phyloP scores from a whole-genome alignment of 2,797 vertebrate genomes.

The Apogon hyalosoma region DNA sequence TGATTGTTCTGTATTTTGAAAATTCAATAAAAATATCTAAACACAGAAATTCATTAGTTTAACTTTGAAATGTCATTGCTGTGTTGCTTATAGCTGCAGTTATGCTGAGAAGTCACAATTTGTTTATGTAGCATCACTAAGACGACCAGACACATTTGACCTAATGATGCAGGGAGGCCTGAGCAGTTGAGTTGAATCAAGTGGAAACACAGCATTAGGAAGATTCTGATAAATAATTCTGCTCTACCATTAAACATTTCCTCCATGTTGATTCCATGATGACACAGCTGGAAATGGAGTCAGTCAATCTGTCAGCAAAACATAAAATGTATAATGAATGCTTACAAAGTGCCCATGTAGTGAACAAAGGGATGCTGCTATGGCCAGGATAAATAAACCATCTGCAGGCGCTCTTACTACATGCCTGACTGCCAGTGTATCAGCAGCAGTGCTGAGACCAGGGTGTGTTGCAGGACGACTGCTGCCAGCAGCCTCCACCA shows the following conservation, averaged over 20 bases:
- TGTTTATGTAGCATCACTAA: too few relatives aligned
- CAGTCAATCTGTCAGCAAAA: neutral
- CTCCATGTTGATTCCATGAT: too few relatives aligned
- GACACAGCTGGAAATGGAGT: neutral
- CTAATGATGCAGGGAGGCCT: too few relatives aligned
- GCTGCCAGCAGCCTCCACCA: constrained; percentile 57
- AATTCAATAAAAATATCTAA: too few relatives aligned
- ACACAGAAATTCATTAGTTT: too few relatives aligned
- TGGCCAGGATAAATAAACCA: constrained; percentile 13
- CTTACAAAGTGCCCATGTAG: too few relatives aligned
- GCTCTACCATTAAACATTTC: neutral
- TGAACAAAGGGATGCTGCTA: constrained; percentile 11
- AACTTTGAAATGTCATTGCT: too few relatives aligned
- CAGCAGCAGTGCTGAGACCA: constrained; percentile 38
- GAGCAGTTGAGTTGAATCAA: neutral
- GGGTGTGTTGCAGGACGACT: constrained; percentile 68
- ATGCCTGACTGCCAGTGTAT: constrained; percentile 9
- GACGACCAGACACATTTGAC: neutral
- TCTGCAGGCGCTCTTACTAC: neutral
- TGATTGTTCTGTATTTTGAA: too few relatives aligned
- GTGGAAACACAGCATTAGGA: too few relatives aligned
- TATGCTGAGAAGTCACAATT: too few relatives aligned
- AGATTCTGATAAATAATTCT: neutral
- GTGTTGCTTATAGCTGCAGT: too few relatives aligned
- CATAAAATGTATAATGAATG: neutral